phyloP scores from a whole-genome alignment of 1,140 invertebrate species.

The Schlechtendalia chinensis region DNA sequence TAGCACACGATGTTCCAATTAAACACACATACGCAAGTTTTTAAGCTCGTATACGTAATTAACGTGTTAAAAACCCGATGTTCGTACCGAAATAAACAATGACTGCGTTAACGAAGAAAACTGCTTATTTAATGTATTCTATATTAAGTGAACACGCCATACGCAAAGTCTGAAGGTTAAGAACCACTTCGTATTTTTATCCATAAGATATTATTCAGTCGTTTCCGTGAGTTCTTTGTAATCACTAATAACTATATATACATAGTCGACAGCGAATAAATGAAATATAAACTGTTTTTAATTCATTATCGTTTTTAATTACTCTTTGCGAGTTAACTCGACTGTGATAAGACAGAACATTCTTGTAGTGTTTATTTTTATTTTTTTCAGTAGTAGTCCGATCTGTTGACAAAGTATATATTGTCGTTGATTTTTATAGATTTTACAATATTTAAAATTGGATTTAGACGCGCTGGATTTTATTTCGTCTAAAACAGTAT shows the following conservation, averaged over 20 bases:
- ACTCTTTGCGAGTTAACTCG: neutral
- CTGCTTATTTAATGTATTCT: neutral
- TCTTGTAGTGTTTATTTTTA: neutral
- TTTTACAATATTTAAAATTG: neutral
- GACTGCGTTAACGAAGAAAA: neutral
- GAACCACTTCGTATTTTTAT: constrained; percentile 12
- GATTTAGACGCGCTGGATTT: no score
- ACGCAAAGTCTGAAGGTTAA: constrained; percentile 17
- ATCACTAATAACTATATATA: neutral
- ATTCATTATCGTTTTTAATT: neutral
- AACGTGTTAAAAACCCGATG: neutral
- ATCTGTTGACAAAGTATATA: neutral
- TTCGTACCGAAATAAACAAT: neutral
- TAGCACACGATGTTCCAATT: neutral
- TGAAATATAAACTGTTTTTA: neutral
- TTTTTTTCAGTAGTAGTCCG: no score
- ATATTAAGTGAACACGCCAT: no score
- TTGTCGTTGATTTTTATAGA: neutral
- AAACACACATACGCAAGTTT: neutral
- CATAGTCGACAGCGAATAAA: neutral
- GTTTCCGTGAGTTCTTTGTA: neutral
- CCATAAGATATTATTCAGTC: neutral
- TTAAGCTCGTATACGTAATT: neutral
- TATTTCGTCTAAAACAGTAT: no score
- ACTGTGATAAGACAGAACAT: constrained; percentile 2